Base-by-base conservation (phyloP, 2,113 vertebrate genomes). In the Meleagris gallopavo region DNA sequence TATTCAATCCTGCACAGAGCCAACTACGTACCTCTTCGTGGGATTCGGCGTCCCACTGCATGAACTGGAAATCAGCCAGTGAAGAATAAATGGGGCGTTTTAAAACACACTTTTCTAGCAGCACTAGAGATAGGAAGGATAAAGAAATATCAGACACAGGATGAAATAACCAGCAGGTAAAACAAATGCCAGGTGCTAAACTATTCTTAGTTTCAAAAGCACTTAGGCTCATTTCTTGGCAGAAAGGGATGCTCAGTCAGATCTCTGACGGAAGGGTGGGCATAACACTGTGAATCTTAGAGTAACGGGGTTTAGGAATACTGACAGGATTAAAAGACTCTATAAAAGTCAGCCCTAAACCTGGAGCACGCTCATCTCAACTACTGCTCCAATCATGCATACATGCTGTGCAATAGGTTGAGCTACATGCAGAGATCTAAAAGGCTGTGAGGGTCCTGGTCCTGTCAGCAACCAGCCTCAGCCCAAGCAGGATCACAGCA, bases 41-140 rank as follows among this genome's bases (percentile, higher is more conserved):
- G 46, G 96, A 81, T 17, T 97, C 97, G 10, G 96, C 96, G 71
- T 98, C 98, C 98, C 99, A 98, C 41, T 98, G 96, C 6, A 98
- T 98, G 79, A 99, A 99, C 89, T 97, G 98, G 97, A 99, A 99
- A 46, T 98, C 98, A 12, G 98, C 97, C 96, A 99, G 96, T 0
- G 99, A 98, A 13, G 99, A 99, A 96, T 98, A 99, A 95, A 99
- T 98, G 82, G 88, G 97, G 48, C 91, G 97, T 55, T 98, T 98
- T 66, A 99, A 98, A 38, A 93, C 65, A 58, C 98, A 98, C 45
- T 89, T 97, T 61, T 97, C 89, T 36, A 99, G 94, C 83, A 98
- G 93, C 8, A 50, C 99, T 99, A 88, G 22, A 80, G 73, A 76
- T 78, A 48, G 94, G 13, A 18, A 45, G 24, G 34, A 45, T 45